Conservation (phyloP, 1,140 invertebrate genomes). For the Calycopis cecrops region DNA sequence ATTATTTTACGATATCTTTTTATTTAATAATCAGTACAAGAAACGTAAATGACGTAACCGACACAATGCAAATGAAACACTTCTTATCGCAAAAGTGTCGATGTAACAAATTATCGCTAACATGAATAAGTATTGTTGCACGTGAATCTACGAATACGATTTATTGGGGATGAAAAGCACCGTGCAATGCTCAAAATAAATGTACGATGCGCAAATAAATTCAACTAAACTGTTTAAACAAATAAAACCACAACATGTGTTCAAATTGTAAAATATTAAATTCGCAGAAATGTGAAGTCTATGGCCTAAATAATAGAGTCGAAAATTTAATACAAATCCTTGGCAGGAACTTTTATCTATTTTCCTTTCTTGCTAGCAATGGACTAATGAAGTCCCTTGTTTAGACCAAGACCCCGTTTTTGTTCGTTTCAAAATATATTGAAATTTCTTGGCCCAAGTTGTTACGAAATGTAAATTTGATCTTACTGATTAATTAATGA, state of each 20-base stretch:
- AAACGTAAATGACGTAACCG: no score
- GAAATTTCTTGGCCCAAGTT: conserved; percentile 16
- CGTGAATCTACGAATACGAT: conserved; percentile 9
- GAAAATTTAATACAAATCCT: conserved; percentile 15
- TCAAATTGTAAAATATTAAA: conserved; percentile 13
- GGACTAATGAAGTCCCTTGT: conserved; percentile 35
- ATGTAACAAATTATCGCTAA: background rate
- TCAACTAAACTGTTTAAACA: conserved; percentile 34
- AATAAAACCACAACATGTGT: conserved; percentile 27
- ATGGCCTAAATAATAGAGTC: conserved; percentile 15
- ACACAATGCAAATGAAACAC: no score
- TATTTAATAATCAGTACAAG: no score
- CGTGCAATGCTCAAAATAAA: conserved; percentile 26
- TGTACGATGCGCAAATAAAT: conserved; percentile 33
- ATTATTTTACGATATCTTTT: no score
- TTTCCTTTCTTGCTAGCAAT: conserved; percentile 26
- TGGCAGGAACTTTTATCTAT: conserved; percentile 23
- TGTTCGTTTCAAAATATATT: conserved; percentile 28
- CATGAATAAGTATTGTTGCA: conserved; percentile 6
- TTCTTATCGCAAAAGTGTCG: background rate
- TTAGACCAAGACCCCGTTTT: conserved; percentile 25
- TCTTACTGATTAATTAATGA: no score
- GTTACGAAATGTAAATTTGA: background rate
- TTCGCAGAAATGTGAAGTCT: conserved; percentile 18
- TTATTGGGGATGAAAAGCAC: conserved; percentile 21